These are phyloP conservation scores for Notothenia coriiceps DNA, from an alignment of 2,113 vertebrate genomes.

Conservation along the genomic window DNA sequence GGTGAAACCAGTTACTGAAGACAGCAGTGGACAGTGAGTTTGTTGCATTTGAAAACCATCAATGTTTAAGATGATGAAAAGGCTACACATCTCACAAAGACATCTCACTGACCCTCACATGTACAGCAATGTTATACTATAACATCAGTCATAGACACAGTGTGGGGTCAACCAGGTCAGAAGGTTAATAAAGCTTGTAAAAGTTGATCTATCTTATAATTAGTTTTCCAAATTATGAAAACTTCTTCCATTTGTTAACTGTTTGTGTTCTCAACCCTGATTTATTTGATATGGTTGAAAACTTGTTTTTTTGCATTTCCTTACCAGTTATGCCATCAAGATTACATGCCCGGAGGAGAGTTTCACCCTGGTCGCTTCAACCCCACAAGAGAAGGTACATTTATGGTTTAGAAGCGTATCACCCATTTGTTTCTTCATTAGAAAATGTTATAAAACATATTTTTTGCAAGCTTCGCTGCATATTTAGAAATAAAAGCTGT, in stretches of 20 bases:
- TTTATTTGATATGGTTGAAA: neutral
- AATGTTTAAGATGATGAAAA: neutral
- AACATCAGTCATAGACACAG: neutral
- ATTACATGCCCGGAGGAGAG: constrained; percentile 95
- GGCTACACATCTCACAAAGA: neutral
- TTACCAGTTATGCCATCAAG: constrained; percentile 90
- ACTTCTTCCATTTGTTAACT: neutral
- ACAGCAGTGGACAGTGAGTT: constrained; percentile 90
- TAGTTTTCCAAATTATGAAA: neutral
- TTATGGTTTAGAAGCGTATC: neutral
- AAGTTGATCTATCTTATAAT: neutral
- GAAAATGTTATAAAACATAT: neutral
- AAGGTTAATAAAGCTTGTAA: neutral
- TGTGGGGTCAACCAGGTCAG: neutral
- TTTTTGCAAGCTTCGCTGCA: neutral
- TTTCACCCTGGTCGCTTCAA: constrained; percentile 91
- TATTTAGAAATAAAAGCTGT: neutral
- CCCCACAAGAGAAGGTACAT: constrained; percentile 93
- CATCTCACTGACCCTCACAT: neutral
- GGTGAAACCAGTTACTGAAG: constrained; percentile 93
- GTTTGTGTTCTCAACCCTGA: neutral
- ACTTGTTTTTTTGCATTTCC: neutral
- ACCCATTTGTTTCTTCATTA: neutral
- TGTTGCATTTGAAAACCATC: neutral
- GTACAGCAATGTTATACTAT: neutral